Evolutionary conservation across 2,113 vertebrate species (phyloP), one percentile per base, ranked within the genome.

Genomic region (Heterotilapia buettikoferi): DNA sequence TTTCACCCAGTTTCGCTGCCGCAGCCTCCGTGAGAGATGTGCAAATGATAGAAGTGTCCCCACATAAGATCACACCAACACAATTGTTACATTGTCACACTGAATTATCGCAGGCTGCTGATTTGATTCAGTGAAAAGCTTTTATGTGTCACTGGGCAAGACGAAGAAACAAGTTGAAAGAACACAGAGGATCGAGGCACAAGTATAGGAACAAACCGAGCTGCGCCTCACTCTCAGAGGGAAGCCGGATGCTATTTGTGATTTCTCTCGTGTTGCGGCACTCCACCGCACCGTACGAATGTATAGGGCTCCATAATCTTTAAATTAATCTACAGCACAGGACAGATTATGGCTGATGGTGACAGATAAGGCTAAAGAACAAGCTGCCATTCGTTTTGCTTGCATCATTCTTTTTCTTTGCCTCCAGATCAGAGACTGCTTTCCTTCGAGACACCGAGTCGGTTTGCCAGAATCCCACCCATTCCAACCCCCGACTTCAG

Each of bases 321-420:
- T 95, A 95, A 96, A 94, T 96, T 87, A 94, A 96, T 96, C 94
- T 94, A 85, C 90, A 90, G 83, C 90, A 83, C 81, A 90, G 89
- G 89, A 90, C 86, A 94, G 92, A 92, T 95, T 88, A 92, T 89
- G 71, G 90, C 61, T 76, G 93, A 95, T 93, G 86, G 87, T 85
- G 92, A 92, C 86, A 63, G 94, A 95, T 95, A 95, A 93, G 40
- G 81, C 85, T 29, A 56, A 85, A 88, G 88, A 92, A 93, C 90
- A 93, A 92, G 88, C 78, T n/a, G 11, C 84, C 82, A 68, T 84
- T 83, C 79, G 26, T 90, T 91, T 89, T 90, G 93, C 92, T 89
- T 88, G 90, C 84, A 45, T 88, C 83, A 52, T 82, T 92, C 63
- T 40, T 91, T 94, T 90, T 84, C 59, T 73, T 56, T 40, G 21